phyloP scores from a whole-genome alignment of 2,888 invertebrate genomes.

The Pachymerium ferrugineum region DNA sequence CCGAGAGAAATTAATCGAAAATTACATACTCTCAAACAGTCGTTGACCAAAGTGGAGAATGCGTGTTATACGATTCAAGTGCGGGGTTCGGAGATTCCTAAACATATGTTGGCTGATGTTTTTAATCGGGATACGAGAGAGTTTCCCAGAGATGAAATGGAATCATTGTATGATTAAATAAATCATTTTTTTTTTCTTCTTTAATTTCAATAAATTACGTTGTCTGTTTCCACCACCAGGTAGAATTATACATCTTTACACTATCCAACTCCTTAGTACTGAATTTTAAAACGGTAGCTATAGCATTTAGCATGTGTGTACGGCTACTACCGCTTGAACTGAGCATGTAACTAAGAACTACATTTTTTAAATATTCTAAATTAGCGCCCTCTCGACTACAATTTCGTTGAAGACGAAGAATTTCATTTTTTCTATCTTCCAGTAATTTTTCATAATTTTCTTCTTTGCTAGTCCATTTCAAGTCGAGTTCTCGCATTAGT shows the following conservation, averaged over 20 bases:
- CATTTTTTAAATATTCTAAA: slow-evolving; percentile 84
- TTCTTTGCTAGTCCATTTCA: slow-evolving; percentile 51
- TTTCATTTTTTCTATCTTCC: slow-evolving; percentile 47
- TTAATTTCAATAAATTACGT: not conserved
- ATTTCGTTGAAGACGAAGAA: slow-evolving; percentile 48
- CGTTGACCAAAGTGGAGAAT: slow-evolving; percentile 73
- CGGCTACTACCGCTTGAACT: slow-evolving; percentile 63
- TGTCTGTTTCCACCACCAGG: slow-evolving; percentile 36
- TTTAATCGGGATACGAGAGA: slow-evolving; percentile 44
- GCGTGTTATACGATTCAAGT: slow-evolving; percentile 75
- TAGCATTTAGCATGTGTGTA: slow-evolving; percentile 81
- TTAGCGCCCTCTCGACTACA: slow-evolving; percentile 74
- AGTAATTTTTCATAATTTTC: slow-evolving; percentile 57
- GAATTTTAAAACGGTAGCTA: slow-evolving; percentile 76
- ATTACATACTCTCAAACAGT: slow-evolving; percentile 63
- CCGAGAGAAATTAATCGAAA: slow-evolving; percentile 65
- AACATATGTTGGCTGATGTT: slow-evolving; percentile 59
- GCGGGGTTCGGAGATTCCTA: slow-evolving; percentile 72
- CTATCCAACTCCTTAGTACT: slow-evolving; percentile 62
- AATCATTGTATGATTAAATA: not conserved
- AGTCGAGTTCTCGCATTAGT: slow-evolving; percentile 54
- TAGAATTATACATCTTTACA: slow-evolving; percentile 39
- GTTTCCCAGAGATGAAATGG: not conserved
- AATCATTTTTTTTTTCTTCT: not conserved
- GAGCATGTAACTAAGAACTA: slow-evolving; percentile 72